Evolutionary conservation across 2,113 vertebrate species (phyloP).

Genomic region (Hydropotes inermis): DNA sequence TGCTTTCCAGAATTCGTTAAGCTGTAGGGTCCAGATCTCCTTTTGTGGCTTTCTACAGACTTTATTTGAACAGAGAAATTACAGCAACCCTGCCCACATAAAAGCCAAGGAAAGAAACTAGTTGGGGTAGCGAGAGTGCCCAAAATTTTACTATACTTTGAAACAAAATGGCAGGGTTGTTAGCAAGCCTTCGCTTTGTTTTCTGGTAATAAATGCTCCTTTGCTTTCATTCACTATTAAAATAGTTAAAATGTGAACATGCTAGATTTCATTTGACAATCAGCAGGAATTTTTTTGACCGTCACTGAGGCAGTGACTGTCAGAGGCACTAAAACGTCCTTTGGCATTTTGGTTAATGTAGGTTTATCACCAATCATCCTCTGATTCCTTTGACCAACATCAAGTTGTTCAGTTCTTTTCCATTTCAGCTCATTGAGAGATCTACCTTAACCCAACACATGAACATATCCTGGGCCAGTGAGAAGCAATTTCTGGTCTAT

Average conservation of each 20-base stretch:
- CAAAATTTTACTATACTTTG: neutral
- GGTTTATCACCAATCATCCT: neutral
- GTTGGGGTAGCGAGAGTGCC: conserved; percentile 4
- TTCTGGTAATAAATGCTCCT: neutral
- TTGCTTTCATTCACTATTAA: neutral
- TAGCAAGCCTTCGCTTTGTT: neutral
- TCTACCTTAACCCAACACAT: too few relatives aligned
- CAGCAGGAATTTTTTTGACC: neutral
- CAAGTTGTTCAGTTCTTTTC: neutral
- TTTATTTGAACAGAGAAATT: conserved; percentile 73
- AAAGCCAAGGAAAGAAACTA: conserved; percentile 52
- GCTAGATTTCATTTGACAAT: neutral
- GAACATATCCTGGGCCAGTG: neutral
- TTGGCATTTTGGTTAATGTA: neutral
- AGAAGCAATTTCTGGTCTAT: neutral
- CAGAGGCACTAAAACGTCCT: neutral
- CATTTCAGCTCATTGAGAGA: neutral
- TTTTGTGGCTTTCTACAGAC: conserved; percentile 69
- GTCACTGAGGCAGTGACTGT: neutral
- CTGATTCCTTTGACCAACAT: neutral
- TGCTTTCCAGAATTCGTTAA: conserved; percentile 75
- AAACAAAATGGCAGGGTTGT: neutral
- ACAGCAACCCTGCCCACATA: conserved; percentile 58
- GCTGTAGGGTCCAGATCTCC: conserved; percentile 61
- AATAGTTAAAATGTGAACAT: neutral